Percentiles rank a stretch among this genome's conserved stretches.
Evolutionary conservation across 2,888 invertebrate genomes (phyloP).

Genomic region (Cheilosia soror): DNA sequence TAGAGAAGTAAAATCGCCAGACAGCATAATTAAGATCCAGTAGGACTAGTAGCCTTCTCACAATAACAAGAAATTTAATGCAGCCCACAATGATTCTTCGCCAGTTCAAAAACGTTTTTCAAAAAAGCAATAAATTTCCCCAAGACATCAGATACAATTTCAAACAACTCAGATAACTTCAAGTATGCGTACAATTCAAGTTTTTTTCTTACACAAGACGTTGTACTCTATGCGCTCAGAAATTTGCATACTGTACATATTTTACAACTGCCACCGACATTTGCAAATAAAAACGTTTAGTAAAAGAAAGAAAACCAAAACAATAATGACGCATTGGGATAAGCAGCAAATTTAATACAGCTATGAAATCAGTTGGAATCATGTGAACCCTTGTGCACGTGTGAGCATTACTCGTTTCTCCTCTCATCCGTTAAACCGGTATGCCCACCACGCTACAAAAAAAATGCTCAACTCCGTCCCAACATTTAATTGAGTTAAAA

Average conservation of each 20-base stretch:
- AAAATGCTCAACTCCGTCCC: not conserved
- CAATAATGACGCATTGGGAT: not conserved
- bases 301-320: not conserved
- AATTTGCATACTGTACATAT: too few species aligned
- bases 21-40: too few species aligned
- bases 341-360: not conserved
- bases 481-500: not conserved
- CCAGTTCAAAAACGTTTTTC: too few species aligned
- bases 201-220: not conserved
- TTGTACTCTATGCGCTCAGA: too few species aligned
- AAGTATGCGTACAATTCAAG: not conserved
- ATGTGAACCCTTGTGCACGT: not conserved
- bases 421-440: slow-evolving; percentile 4
- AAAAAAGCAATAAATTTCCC: too few species aligned
- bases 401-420: not conserved
- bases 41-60: too few species aligned
- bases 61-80: too few species aligned
- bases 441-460: slow-evolving; percentile 7
- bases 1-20: too few species aligned
- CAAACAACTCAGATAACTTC: too few species aligned
- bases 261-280: not conserved
- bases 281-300: not conserved
- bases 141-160: too few species aligned
- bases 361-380: not conserved
- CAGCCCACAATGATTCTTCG: too few species aligned